Base-by-base conservation (phyloP, 2,888 invertebrate genomes). In the Netelia melanura region DNA sequence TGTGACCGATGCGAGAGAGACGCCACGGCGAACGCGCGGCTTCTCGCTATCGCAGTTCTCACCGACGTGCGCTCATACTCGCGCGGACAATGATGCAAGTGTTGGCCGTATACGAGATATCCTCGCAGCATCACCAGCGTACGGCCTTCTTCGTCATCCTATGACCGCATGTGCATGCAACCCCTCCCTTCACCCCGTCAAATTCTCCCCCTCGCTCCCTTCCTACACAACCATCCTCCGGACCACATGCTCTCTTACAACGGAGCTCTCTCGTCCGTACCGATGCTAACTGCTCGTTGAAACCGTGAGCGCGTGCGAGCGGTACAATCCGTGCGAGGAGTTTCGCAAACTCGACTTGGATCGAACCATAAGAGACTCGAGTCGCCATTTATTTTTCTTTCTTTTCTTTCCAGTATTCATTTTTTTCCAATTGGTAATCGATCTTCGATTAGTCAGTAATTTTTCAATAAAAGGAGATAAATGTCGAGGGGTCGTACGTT, bases 1-100 rank as follows among this genome's bases (percentile, higher is more conserved):
- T 90, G 91, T 91, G 90, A 90, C 90, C 91, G 88, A 90, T 90
- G 90, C 87, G 30, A 38, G 21, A 23, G 87, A 88, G 87, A 89
- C 88, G 87, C 86, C 85, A 86, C 61, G 58, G 85, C 85, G 70
- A 86, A 89, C 87, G 89, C 87, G 88, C 88, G 88, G n/a, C 17
- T 70, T 78, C 85, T 90, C 89, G 88, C 89, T 89, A 90, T 90
- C 90, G 62, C 71, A 71, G 54, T 90, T 88, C 89, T 89, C 88
- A 75, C 87, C 88, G 85, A 85, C 64, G 75, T 30, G 30, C 5
- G 64, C 70, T 71, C 43, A 17, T 23, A 48, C 48, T 11, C 48
- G 14, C 48, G 14, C 48, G 14, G 10, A 58, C 9, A 58, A 54
- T 70, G 48, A 48, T 64, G 71, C 21, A 64, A 62, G 64, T 64